Conservation (phyloP, 35 echinoderm and acorn worm species). For the Apostichopus parvimensis region DNA sequence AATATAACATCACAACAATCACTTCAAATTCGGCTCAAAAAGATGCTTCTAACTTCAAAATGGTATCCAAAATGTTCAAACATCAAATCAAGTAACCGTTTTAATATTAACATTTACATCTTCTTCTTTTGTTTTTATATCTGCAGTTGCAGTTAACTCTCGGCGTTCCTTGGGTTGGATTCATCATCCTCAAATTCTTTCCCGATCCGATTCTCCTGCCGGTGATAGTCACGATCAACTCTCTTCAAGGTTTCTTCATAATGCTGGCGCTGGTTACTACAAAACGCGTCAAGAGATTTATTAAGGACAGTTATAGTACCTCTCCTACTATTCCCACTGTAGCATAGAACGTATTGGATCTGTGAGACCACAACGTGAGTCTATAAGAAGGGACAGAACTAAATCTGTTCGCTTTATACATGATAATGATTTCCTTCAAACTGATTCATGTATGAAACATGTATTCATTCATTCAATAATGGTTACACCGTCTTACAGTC, state of each 20-base stretch:
- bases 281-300: neutral
- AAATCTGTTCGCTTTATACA: no score
- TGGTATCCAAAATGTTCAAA: neutral
- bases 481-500: no score
- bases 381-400: no score
- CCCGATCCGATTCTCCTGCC: neutral
- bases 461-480: no score
- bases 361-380: no score
- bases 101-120: neutral
- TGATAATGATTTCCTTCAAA: no score
- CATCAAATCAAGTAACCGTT: neutral
- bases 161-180: slow-evolving; percentile 29
- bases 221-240: neutral
- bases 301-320: slow-evolving; percentile 5
- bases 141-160: slow-evolving; percentile 36
- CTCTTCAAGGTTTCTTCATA: slow-evolving; percentile 31
- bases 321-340: neutral
- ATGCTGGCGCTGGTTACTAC: slow-evolving; percentile 15
- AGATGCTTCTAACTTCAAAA: no score
- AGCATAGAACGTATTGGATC: neutral
- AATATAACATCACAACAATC: no score
- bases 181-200: neutral
- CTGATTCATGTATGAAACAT: no score
- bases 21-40: no score
- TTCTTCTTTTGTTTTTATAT: neutral